Percentiles rank a stretch among this genome's conserved stretches.
phyloP scores from a whole-genome alignment of 2,888 invertebrate species.

The Eupithecia inturbata region DNA sequence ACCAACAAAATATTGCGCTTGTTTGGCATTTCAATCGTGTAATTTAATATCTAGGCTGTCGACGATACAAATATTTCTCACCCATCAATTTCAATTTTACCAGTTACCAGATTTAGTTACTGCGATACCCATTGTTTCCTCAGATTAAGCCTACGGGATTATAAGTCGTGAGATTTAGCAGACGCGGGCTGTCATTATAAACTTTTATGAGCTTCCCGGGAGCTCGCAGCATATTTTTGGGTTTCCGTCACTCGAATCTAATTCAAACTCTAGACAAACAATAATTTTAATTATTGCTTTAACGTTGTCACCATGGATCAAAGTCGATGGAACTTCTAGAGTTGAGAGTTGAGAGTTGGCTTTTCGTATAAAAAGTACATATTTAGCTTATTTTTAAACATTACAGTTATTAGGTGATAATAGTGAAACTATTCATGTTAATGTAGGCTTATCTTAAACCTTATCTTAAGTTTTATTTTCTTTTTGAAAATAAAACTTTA shows the following conservation, averaged over 20 bases:
- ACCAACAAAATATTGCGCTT: not conserved
- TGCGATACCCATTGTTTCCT: slow-evolving; percentile 48
- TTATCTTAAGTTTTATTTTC: too few species aligned
- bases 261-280: slow-evolving; percentile 12
- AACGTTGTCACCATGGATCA: not conserved
- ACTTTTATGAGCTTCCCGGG: slow-evolving; percentile 65
- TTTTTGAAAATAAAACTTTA: too few species aligned
- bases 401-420: too few species aligned
- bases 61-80: slow-evolving; percentile 22
- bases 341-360: too few species aligned
- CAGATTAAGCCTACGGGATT: slow-evolving; percentile 52
- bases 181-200: slow-evolving; percentile 63
- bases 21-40: slow-evolving; percentile 21
- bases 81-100: slow-evolving; percentile 29
- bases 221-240: slow-evolving; percentile 50
- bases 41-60: slow-evolving; percentile 24
- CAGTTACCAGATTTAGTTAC: slow-evolving; percentile 30
- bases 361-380: too few species aligned
- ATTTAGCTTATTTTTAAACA: too few species aligned
- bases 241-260: slow-evolving; percentile 22
- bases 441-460: too few species aligned
- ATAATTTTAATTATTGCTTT: not conserved
- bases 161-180: slow-evolving; percentile 59
- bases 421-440: too few species aligned
- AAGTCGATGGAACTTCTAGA: not conserved